Evolutionary conservation across 1,140 invertebrate genomes (phyloP).

Genomic region (Venturia canescens): DNA sequence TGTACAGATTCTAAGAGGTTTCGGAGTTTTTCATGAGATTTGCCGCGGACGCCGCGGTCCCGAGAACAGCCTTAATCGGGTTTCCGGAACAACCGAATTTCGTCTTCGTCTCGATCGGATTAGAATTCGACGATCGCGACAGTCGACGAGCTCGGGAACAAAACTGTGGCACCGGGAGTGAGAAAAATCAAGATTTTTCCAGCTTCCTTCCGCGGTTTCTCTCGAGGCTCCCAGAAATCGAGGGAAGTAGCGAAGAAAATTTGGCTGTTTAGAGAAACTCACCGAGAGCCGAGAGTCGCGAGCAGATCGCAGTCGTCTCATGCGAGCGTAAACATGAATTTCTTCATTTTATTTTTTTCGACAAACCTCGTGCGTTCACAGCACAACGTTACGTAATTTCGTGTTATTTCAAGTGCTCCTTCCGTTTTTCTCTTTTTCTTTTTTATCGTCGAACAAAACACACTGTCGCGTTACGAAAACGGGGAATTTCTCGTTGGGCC

Average conservation of each 20-base stretch:
- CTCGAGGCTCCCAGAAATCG: neutral
- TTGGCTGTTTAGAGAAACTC: neutral
- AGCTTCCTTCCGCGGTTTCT: no score
- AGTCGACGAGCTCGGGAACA: no score
- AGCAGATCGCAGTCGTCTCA: neutral
- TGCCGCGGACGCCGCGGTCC: no score
- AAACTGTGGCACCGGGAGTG: no score
- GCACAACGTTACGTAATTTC: conserved; percentile 25
- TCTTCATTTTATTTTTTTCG: neutral
- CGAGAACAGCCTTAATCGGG: no score
- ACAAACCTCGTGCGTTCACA: neutral
- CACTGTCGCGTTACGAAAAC: conserved; percentile 20
- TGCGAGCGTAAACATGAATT: neutral
- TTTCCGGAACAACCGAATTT: no score
- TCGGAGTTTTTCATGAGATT: no score
- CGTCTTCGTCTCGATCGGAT: no score
- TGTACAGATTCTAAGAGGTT: no score
- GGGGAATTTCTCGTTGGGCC: neutral
- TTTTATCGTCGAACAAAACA: conserved; percentile 3
- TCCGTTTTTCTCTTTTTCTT: conserved; percentile 18
- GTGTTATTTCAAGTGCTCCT: conserved; percentile 11
- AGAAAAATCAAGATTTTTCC: no score
- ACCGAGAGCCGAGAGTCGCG: neutral
- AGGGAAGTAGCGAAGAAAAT: no score
- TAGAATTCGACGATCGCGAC: no score